Base-by-base conservation (phyloP, 2,888 invertebrate species). In the Anarsia innoxiella region DNA sequence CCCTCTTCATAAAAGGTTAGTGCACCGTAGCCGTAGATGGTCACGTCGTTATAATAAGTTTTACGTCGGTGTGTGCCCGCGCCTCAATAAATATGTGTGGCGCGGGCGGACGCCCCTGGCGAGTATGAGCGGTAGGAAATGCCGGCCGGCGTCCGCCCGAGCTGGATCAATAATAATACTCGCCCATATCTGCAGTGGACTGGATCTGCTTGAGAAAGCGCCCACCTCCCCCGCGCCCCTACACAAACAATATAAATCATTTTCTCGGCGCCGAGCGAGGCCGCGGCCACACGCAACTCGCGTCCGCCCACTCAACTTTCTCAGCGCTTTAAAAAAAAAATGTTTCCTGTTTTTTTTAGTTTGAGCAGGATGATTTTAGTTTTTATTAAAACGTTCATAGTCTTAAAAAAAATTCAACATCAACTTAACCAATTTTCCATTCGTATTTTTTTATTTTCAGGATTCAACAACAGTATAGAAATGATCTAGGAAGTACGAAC, bases 151-250 rank as follows among this genome's bases (percentile, higher is more conserved):
- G n/a, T n/a, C n/a, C n/a, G n/a, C 57, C 64, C 69, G 60, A 66
- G 63, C 67, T 70, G 82, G 85, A 83, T 86, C 85, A 76, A 86
- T 85, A 83, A 84, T 84, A 84, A 86, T 79, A 83, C 82, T 79
- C 78, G 80, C 66, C 77, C 80, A 83, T 82, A 82, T 83, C 84
- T 83, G 83, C 82, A 82, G 82, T 77, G 82, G 80, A 79, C 80
- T 70, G 76, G 73, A 79, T 74, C 73, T 76, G 76, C 79, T 82
- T 77, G 79, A 79, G 82, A 73, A 80, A 74, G 66, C 75, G 53
- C 46, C 69, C 56, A 46, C 49, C 51, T 40, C 55, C 53, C 54
- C 44, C 56, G 45, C 60, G 56, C 59, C 66, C 63, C 71, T 74
- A 72, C 72, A 76, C 77, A 80, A 82, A 82, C 82, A 80, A 80